Base-by-base conservation (phyloP, 1,140 invertebrate genomes). In the Leptoteleia sp. region DNA sequence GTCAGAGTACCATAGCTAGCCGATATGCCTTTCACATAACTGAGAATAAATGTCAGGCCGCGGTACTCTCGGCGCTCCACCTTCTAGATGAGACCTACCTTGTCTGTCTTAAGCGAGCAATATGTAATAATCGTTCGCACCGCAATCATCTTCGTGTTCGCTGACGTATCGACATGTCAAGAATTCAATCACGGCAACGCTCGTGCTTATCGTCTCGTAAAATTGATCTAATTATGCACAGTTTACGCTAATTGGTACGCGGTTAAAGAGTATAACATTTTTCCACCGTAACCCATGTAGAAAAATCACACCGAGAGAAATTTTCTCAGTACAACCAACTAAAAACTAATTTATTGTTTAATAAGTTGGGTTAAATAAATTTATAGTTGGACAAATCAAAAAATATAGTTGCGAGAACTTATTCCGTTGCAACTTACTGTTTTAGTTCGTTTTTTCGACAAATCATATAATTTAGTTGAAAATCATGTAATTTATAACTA, bases 1-100 rank as follows among this genome's bases (percentile, higher is more conserved):
- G 84, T 87, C 85, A 82, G 80, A 82, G 82, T 85, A 85, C 79
- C 80, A 84, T 82, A 83, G 65, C 81, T 77, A 78, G 72, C 72
- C 81, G 76, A 85, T 87, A 87, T 85, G 84, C 88, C 88, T 89
- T 89, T 89, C 88, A 88, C 87, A 88, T 89, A 88, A 87, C 85
- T 88, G 81, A 86, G 85, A 87, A 85, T 87, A 88, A 87, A 89
- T 88, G 87, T 85, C 86, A 87, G 80, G 82, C 79, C 37, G 37
- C 83, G 57, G 64, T 68, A 79, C 80, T 81, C 80, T 79, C 15
- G n/a, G 68, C 48, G 70, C 70, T 81, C 82, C 65, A 80, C 82
- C 82, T 83, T 79, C 62, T 43, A 80, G 84, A 85, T 83, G 80
- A 83, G 83, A 84, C 82, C 79, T 84, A 83, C 79, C 76, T 77